Evolutionary conservation across 2,113 vertebrate genomes (phyloP).

Genomic region (Corynorhinus townsendii): DNA sequence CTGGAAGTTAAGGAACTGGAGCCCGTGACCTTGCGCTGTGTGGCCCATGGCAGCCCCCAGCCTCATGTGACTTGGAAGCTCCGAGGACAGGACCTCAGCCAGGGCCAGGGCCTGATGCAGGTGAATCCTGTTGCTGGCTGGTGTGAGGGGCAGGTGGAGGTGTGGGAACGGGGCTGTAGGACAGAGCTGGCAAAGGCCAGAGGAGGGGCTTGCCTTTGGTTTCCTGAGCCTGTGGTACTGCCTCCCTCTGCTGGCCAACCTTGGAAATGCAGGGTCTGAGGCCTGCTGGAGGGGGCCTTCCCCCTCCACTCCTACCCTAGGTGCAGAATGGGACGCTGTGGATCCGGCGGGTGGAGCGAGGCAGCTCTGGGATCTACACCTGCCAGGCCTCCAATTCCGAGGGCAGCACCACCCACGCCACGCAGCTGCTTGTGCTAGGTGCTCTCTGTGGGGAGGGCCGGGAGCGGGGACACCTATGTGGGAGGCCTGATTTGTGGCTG

Average conservation of each 20-base stretch:
- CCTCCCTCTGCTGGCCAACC: slow-evolving; percentile 58
- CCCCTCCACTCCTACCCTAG: slow-evolving; percentile 66
- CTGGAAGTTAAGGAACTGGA: slow-evolving; percentile 89
- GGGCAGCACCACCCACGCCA: slow-evolving; percentile 88
- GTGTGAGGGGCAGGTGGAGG: background rate
- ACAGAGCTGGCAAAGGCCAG: fast-evolving
- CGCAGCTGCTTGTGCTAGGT: slow-evolving; percentile 95
- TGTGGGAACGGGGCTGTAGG: background rate
- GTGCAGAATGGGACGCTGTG: slow-evolving; percentile 90
- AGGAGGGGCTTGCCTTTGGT: background rate
- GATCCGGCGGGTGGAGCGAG: slow-evolving; percentile 82
- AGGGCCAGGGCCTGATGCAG: slow-evolving; percentile 84
- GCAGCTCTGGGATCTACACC: slow-evolving; percentile 89
- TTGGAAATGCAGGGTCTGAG: background rate
- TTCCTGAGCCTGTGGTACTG: background rate
- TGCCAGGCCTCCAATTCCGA: slow-evolving; percentile 93
- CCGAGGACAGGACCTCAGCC: slow-evolving; percentile 80
- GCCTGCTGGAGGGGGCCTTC: background rate
- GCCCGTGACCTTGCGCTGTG: slow-evolving; percentile 87
- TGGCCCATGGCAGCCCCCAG: slow-evolving; percentile 90
- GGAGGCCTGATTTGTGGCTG: background rate
- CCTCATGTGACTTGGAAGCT: slow-evolving; percentile 91
- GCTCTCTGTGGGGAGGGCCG: background rate
- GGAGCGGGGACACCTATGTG: background rate
- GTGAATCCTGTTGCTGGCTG: slow-evolving; percentile 70